Evolutionary conservation across 1,140 invertebrate species (phyloP).

Genomic region (Drosophila varians): DNA sequence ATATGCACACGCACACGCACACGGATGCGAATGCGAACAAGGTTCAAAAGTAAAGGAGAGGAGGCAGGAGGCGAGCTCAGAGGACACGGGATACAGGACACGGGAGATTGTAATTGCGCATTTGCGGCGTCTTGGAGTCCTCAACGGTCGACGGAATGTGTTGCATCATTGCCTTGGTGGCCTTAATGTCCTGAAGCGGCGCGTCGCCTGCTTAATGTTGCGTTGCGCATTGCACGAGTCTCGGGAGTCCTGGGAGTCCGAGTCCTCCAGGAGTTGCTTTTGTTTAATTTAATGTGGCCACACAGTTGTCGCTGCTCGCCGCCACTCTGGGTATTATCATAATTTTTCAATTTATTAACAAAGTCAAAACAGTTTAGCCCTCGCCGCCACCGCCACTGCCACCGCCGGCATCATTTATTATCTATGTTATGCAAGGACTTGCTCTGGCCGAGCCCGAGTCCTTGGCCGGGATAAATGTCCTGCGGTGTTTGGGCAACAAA

Average conservation of each 20-base stretch:
- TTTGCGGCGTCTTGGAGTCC: conserved; percentile 74
- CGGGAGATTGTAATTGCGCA: conserved; percentile 73
- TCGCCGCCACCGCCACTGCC: conserved; percentile 8
- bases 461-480: conserved; percentile 49
- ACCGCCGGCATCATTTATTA: conserved; percentile 66
- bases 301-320: conserved; percentile 45
- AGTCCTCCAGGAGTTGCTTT: conserved; percentile 38
- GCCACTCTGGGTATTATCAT: conserved; percentile 64
- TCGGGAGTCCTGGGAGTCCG: conserved; percentile 40
- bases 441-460: conserved; percentile 17
- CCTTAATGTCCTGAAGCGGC: conserved; percentile 71
- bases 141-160: conserved; percentile 62
- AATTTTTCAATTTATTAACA: conserved; percentile 82
- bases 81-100: conserved; percentile 43
- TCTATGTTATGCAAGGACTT: conserved; percentile 54
- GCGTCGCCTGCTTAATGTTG: conserved; percentile 77
- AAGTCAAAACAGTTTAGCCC: conserved; percentile 79
- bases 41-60: conserved; percentile 1
- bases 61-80: background rate
- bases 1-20: conserved; percentile 55
- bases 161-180: conserved; percentile 75
- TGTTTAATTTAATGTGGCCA: conserved; percentile 75
- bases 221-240: conserved; percentile 74
- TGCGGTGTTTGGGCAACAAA: conserved; percentile 63
- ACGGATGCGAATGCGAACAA: conserved; percentile 9